Evolutionary conservation across 2,113 vertebrate genomes (phyloP).

Genomic region (Acrocephalus arundinaceus): DNA sequence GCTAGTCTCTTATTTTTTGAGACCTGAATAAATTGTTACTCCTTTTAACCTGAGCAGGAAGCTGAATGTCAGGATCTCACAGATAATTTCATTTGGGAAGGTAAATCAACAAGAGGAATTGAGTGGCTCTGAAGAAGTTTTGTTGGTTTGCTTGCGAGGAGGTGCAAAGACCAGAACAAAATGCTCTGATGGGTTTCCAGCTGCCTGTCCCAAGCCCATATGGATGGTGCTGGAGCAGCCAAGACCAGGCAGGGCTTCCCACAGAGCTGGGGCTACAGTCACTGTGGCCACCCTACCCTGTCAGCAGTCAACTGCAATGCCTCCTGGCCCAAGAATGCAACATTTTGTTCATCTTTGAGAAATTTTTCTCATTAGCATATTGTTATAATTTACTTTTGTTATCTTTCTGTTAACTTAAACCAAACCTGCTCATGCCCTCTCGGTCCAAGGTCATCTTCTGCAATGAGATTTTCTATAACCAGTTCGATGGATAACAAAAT

Average conservation of each 20-base stretch:
- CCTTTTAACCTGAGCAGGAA: conserved; percentile 36
- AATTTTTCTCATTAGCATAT: background rate
- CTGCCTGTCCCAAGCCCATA: background rate
- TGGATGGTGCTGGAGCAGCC: background rate
- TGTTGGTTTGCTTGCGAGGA: background rate
- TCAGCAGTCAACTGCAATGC: background rate
- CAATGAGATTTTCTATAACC: background rate
- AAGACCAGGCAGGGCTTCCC: background rate
- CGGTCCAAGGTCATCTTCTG: background rate
- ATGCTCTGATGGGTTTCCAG: background rate
- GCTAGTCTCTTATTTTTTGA: conserved; percentile 44
- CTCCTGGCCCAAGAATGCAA: background rate
- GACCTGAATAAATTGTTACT: conserved; percentile 45
- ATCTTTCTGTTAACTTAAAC: background rate
- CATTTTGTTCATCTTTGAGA: background rate
- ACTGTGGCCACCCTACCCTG: background rate
- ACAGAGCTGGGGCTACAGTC: background rate
- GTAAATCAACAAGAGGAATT: conserved; percentile 19
- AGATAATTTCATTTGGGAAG: conserved; percentile 39
- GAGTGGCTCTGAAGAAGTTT: background rate
- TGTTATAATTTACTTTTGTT: background rate
- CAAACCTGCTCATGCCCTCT: background rate
- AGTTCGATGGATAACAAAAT: background rate
- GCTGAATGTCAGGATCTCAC: conserved; percentile 17
- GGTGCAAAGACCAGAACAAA: background rate